These are phyloP conservation scores for Diplosoma virens DNA, from an alignment of 23 tunicate genomes.

Conservation along the genomic window DNA sequence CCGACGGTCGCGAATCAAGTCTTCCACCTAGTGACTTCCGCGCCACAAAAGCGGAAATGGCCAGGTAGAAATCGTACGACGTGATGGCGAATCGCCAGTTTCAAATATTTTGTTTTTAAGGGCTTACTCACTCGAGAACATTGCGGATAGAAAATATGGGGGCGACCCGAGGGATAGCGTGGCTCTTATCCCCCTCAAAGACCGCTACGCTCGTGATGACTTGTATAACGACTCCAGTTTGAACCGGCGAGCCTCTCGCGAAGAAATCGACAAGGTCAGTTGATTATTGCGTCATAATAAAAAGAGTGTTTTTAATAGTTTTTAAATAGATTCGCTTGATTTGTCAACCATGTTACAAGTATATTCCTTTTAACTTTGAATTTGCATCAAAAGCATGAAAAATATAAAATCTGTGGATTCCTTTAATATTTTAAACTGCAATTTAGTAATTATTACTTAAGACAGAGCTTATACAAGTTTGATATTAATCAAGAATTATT, in stretches of 20 bases:
- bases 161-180: slow-evolving; percentile 23
- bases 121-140: slow-evolving; percentile 47
- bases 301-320: not conserved
- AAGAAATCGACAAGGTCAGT: slow-evolving; percentile 70
- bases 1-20: slow-evolving; percentile 56
- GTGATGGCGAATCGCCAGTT: too few relatives aligned
- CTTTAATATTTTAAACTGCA: too few relatives aligned
- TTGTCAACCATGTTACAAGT: too few relatives aligned
- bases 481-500: not conserved
- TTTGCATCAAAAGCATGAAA: too few relatives aligned
- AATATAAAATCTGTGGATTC: too few relatives aligned
- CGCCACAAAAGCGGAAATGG: slow-evolving; percentile 26
- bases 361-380: too few relatives aligned
- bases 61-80: slow-evolving; percentile 36
- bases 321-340: too few relatives aligned
- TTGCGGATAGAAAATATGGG: slow-evolving; percentile 46
- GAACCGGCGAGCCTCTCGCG: slow-evolving; percentile 53
- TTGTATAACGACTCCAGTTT: slow-evolving; percentile 47
- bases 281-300: not conserved
- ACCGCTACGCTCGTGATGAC: slow-evolving; percentile 22
- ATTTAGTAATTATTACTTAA: not conserved
- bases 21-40: slow-evolving; percentile 37
- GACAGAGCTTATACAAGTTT: not conserved
- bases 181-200: slow-evolving; percentile 38
- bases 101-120: slow-evolving; percentile 5